A percentile compares a stretch with the other conserved stretches of the same genome.
Evolutionary conservation across 1,140 invertebrate genomes (phyloP).

Genomic region (Leptonema lineaticorne): DNA sequence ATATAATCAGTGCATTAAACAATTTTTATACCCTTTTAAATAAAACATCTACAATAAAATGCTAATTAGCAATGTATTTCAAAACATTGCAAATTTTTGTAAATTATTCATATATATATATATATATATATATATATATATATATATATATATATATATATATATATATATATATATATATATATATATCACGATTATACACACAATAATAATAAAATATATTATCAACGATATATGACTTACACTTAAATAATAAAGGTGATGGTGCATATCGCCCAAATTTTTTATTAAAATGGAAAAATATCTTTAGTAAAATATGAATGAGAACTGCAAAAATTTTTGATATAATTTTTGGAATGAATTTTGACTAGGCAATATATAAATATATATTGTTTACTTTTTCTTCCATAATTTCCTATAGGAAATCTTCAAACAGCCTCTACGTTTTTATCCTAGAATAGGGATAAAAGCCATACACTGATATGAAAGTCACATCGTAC

Average conservation of each 20-base stretch:
- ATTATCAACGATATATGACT: neutral
- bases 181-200: neutral
- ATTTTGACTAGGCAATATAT: slow-evolving; percentile 32
- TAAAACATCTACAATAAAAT: neutral
- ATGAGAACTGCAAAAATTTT: neutral
- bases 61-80: neutral
- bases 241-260: neutral
- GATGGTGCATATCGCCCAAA: neutral
- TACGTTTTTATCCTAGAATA: too few species aligned
- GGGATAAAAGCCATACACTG: too few species aligned
- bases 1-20: neutral
- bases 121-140: neutral
- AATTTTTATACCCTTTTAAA: neutral
- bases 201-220: slow-evolving; percentile 10
- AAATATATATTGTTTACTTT: neutral
- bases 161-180: neutral
- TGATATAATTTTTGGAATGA: slow-evolving; percentile 29
- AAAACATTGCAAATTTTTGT: neutral
- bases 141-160: neutral
- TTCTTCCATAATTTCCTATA: too few species aligned
- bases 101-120: neutral
- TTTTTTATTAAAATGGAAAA: neutral
- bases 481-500: too few species aligned
- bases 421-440: too few species aligned
- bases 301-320: neutral